Conservation (phyloP, 1,140 invertebrate species). For the Sycophila sp. region DNA sequence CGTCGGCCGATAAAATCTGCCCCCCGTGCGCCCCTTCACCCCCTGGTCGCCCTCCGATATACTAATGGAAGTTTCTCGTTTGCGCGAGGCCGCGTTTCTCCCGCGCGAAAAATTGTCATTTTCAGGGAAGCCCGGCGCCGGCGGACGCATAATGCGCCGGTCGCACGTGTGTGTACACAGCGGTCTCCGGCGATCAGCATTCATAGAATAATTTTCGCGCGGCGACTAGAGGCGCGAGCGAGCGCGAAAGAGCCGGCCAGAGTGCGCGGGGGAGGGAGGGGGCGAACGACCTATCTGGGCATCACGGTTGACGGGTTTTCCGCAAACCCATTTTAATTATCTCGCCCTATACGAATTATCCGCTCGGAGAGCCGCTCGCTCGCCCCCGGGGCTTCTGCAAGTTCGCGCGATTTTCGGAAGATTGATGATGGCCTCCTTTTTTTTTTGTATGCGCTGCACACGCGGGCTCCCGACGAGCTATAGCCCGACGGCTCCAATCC, state of each 20-base stretch:
- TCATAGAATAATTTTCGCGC: constrained; percentile 60
- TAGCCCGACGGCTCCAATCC: not conserved
- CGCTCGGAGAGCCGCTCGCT: constrained; percentile 32
- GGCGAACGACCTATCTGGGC: constrained; percentile 47
- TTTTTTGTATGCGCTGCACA: not conserved
- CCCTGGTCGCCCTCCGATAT: constrained; percentile 27
- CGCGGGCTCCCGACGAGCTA: not conserved
- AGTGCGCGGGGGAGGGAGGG: not conserved
- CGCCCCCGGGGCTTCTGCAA: constrained; percentile 5
- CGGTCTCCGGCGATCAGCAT: constrained; percentile 53
- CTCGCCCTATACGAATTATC: constrained; percentile 55
- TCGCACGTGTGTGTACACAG: not conserved
- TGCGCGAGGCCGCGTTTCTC: constrained; percentile 34
- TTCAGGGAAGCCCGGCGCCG: constrained; percentile 47
- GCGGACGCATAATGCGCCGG: constrained; percentile 54
- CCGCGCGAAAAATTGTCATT: constrained; percentile 53
- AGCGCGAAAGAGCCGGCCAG: constrained; percentile 9
- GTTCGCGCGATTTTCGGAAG: constrained; percentile 30
- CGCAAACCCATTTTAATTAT: constrained; percentile 58
- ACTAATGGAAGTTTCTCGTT: constrained; percentile 59
- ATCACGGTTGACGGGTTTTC: constrained; percentile 54
- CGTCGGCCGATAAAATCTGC: constrained; percentile 31
- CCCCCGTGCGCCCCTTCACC: not conserved
- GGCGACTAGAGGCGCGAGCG: constrained; percentile 45
- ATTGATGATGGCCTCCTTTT: constrained; percentile 36